Percentiles rank a stretch among this genome's conserved stretches.
Conservation (phyloP, 2,888 invertebrate genomes). For the Antheraea assamensis region DNA sequence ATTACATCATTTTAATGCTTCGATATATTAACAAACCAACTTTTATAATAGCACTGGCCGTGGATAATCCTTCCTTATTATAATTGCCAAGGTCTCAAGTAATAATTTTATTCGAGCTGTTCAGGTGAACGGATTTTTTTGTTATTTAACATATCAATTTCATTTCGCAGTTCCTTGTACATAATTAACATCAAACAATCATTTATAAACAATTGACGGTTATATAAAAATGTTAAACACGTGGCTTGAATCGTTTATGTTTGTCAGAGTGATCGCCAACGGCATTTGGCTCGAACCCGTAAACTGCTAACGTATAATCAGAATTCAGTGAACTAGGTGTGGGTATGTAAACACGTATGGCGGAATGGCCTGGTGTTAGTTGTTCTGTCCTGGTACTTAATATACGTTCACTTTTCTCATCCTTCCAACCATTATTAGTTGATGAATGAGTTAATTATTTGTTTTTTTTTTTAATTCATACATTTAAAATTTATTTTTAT, state of each 20-base stretch:
- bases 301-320: not conserved
- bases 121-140: constrained; percentile 19
- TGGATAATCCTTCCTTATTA: constrained; percentile 25
- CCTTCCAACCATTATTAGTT: not conserved
- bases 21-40: constrained; percentile 12
- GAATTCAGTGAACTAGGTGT: constrained; percentile 21
- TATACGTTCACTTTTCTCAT: constrained; percentile 4
- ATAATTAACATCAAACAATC: constrained; percentile 21
- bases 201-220: constrained; percentile 17
- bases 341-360: constrained; percentile 52
- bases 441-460: not conserved
- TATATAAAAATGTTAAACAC: constrained; percentile 19
- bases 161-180: constrained; percentile 22
- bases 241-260: not conserved
- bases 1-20: constrained; percentile 16
- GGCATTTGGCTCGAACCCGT: constrained; percentile 5
- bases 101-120: constrained; percentile 5
- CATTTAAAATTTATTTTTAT: not conserved
- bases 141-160: constrained; percentile 22
- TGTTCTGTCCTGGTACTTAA: not conserved
- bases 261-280: not conserved
- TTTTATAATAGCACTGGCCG: constrained; percentile 18
- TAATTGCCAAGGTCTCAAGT: constrained; percentile 18
- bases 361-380: constrained; percentile 23
- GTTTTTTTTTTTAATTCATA: not conserved